phyloP scores from a whole-genome alignment of 2,888 invertebrate genomes.

The Drosophila yooni region DNA sequence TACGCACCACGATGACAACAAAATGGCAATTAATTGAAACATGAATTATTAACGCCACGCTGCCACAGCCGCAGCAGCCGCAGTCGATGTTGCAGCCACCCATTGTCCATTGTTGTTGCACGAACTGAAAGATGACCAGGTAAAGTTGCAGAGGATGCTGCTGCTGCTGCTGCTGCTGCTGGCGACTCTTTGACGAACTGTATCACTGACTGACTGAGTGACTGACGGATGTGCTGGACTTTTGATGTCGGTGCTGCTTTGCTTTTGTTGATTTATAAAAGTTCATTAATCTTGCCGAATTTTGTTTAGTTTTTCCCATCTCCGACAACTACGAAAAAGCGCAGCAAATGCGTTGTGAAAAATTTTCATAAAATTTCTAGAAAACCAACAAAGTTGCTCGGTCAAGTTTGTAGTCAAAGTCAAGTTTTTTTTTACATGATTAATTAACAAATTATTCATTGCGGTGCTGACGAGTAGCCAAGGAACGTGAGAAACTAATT shows the following conservation, averaged over 20 bases:
- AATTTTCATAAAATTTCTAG: conserved; percentile 51
- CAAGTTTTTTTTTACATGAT: conserved; percentile 64
- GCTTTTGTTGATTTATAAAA: conserved; percentile 68
- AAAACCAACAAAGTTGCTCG: conserved; percentile 50
- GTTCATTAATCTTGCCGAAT: conserved; percentile 81
- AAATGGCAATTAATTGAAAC: conserved; percentile 82
- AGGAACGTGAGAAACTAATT: conserved; percentile 65
- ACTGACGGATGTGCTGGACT: conserved; percentile 41
- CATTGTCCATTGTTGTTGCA: conserved; percentile 63
- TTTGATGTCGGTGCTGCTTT: conserved; percentile 51
- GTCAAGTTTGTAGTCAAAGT: conserved; percentile 44
- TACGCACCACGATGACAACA: conserved; percentile 63
- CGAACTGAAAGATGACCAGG: conserved; percentile 72
- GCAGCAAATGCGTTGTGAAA: conserved; percentile 61
- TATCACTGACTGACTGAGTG: conserved; percentile 16
- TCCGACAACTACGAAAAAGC: conserved; percentile 47
- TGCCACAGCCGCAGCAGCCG: conserved; percentile 38
- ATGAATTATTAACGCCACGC: conserved; percentile 76
- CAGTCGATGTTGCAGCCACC: conserved; percentile 47
- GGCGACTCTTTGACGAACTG: conserved; percentile 42
- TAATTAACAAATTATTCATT: conserved; percentile 82
- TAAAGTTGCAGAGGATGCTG: conserved; percentile 62
- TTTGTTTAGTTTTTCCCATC: conserved; percentile 44
- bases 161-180: conserved; percentile 33
- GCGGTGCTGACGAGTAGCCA: conserved; percentile 22